Percentiles rank a stretch among this genome's conserved stretches.
These are phyloP conservation scores for Chinchilla lanigera DNA, from an alignment of 2,113 vertebrate species.

Conservation along the genomic window DNA sequence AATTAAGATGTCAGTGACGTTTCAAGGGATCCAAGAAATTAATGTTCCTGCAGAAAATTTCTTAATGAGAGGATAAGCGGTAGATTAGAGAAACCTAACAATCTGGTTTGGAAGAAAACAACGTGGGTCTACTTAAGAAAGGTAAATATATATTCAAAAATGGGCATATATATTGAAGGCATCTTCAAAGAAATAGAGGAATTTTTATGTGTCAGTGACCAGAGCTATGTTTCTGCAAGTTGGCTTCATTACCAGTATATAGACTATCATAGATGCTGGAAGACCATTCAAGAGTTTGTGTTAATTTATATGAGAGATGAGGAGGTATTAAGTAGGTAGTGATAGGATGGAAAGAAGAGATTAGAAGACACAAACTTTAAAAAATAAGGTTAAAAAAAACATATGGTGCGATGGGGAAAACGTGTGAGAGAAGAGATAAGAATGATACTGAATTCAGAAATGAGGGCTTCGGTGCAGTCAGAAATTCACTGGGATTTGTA, in stretches of 20 bases:
- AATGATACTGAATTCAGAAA: background rate
- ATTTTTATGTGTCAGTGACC: background rate
- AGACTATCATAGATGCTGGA: background rate
- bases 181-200: background rate
- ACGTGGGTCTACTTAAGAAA: background rate
- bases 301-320: background rate
- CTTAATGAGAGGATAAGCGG: background rate
- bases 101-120: background rate
- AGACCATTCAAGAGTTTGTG: background rate
- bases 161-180: background rate
- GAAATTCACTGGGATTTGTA: background rate
- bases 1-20: background rate
- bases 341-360: background rate
- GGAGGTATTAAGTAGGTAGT: background rate
- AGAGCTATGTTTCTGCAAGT: background rate
- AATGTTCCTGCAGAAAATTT: background rate
- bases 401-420: background rate
- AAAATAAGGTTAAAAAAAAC: background rate
- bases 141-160: background rate
- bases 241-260: background rate
- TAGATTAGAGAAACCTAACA: background rate
- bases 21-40: background rate
- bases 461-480: background rate
- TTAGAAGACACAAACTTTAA: background rate
- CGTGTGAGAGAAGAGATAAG: rapidly evolving